A percentile compares a stretch with the other conserved stretches of the same genome.
phyloP scores from a whole-genome alignment of 2,888 invertebrate species.

The Scaeva pyrastri region DNA sequence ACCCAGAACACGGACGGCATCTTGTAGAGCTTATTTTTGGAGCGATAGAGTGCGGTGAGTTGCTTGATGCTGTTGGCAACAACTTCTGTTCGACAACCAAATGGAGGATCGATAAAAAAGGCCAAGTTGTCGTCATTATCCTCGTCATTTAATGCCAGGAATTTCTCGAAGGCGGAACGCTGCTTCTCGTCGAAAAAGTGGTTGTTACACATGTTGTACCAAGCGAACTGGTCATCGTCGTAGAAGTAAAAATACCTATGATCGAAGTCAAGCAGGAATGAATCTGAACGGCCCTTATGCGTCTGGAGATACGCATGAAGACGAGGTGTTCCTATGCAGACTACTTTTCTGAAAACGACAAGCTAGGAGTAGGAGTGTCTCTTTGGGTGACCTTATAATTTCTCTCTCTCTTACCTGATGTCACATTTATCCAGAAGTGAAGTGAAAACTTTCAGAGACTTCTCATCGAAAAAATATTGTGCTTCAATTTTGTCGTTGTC shows the following conservation, averaged over 20 bases:
- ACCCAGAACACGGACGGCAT: conserved; percentile 90
- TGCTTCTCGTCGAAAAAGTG: conserved; percentile 89
- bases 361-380: too few species aligned
- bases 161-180: conserved; percentile 19
- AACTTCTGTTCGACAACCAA: conserved; percentile 94
- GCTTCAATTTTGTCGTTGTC: conserved; percentile 92
- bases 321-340: conserved; percentile 95
- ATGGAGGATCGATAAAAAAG: conserved; percentile 94
- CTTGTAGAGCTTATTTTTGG: conserved; percentile 83
- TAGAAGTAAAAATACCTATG: conserved; percentile 88
- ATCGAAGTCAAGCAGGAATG: conserved; percentile 93
- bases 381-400: too few species aligned
- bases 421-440: conserved; percentile 86
- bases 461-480: conserved; percentile 92
- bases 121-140: conserved; percentile 84
- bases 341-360: conserved; percentile 86
- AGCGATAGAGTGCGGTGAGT: conserved; percentile 85
- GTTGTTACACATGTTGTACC: conserved; percentile 96
- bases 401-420: conserved; percentile 84
- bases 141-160: conserved; percentile 77
- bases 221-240: conserved; percentile 88
- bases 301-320: conserved; percentile 88
- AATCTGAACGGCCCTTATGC: conserved; percentile 84
- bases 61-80: conserved; percentile 89
- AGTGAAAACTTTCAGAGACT: conserved; percentile 87